Conservation (phyloP, 2,797 vertebrate species). For the Spinibarbus caldwelli region DNA sequence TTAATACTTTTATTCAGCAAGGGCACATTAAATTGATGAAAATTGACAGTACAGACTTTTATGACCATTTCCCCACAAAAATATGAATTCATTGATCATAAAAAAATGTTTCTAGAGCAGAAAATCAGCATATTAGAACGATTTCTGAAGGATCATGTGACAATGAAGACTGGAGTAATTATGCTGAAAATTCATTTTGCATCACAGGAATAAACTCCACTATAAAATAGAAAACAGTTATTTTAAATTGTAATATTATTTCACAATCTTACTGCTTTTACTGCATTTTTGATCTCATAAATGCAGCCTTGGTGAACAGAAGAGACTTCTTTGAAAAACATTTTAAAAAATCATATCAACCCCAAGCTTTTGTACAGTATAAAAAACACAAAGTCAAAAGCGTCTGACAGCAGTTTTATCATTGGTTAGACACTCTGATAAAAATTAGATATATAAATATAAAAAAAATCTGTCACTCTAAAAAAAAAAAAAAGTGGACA, state of each 20-base stretch:
- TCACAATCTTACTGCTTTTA: background rate
- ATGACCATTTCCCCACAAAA: no score
- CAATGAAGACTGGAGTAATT: background rate
- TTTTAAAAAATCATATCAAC: background rate
- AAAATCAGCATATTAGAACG: background rate
- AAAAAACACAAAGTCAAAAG: background rate
- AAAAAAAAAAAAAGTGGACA: background rate
- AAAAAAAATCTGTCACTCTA: background rate
- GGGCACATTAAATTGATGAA: background rate
- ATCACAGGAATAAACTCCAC: background rate
- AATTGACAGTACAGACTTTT: background rate
- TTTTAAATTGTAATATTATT: background rate
- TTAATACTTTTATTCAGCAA: background rate
- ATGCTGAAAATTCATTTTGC: background rate
- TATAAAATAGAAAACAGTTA: background rate
- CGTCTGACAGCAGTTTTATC: background rate
- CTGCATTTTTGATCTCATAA: background rate
- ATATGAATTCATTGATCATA: background rate
- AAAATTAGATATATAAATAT: rapidly evolving
- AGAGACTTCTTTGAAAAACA: background rate
- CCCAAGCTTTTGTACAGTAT: background rate
- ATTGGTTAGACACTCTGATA: background rate
- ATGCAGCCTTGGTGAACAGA: background rate
- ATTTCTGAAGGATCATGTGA: background rate
- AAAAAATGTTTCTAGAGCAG: background rate